Percentiles rank a stretch among this genome's conserved stretches.
phyloP scores from a whole-genome alignment of 2,888 invertebrate genomes.

The Agonopterix arenella region DNA sequence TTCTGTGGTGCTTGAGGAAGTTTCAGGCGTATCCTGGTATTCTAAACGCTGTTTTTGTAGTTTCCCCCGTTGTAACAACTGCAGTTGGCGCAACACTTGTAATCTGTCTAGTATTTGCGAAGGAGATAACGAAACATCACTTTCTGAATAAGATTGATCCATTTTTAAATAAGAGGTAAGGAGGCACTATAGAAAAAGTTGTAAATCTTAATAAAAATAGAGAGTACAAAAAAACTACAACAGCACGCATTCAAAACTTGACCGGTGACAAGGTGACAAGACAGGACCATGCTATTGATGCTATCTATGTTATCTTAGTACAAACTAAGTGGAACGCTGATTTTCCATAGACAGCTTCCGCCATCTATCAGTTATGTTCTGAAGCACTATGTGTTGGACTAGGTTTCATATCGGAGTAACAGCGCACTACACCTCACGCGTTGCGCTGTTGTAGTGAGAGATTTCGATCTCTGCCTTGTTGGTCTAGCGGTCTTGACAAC shows the following conservation, averaged over 20 bases:
- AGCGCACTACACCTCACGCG: too few relatives aligned
- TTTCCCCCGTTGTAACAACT: conserved; percentile 62
- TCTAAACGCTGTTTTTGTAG: conserved; percentile 57
- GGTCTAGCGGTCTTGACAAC: too few relatives aligned
- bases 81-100: conserved; percentile 56
- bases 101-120: conserved; percentile 61
- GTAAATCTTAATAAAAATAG: neutral
- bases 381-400: too few relatives aligned
- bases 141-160: conserved; percentile 58
- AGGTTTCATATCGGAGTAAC: too few relatives aligned
- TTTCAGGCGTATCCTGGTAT: conserved; percentile 49
- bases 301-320: too few relatives aligned
- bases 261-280: too few relatives aligned
- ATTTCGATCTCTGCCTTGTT: too few relatives aligned
- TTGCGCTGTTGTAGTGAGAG: too few relatives aligned
- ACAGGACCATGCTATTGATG: too few relatives aligned
- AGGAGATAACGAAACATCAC: conserved; percentile 59
- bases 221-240: neutral
- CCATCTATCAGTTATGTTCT: too few relatives aligned
- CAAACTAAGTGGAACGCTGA: too few relatives aligned
- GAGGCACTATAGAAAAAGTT: neutral
- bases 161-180: conserved; percentile 19
- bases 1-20: conserved; percentile 53
- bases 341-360: too few relatives aligned
- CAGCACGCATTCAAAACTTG: conserved; percentile 4